Conservation (phyloP, 2,113 vertebrate species). For the Acanthochromis polyacanthus region DNA sequence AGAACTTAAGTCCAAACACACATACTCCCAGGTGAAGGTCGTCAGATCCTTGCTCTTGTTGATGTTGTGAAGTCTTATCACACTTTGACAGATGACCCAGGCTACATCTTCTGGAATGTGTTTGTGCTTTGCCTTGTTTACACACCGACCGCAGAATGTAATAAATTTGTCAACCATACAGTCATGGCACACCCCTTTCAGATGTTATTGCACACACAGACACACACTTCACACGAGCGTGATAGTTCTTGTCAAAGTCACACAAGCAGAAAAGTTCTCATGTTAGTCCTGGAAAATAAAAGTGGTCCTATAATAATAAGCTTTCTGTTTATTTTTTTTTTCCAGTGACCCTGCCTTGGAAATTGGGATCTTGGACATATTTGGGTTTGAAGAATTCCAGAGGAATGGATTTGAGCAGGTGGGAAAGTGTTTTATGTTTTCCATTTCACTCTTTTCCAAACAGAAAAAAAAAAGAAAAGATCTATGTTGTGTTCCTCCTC, state of each 20-base stretch:
- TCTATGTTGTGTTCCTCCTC: neutral
- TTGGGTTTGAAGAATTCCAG: constrained; percentile 95
- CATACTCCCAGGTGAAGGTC: constrained; percentile 38
- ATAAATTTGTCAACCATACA: constrained; percentile 36
- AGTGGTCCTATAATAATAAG: neutral
- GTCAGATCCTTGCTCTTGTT: constrained; percentile 55
- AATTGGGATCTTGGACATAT: constrained; percentile 94
- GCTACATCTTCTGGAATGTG: constrained; percentile 64
- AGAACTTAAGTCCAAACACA: constrained; percentile 1
- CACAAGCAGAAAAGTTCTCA: constrained; percentile 9
- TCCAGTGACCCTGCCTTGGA: constrained; percentile 87
- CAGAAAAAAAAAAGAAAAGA: neutral
- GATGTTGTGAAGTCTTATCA: constrained; percentile 62
- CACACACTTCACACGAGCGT: neutral
- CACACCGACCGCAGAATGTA: constrained; percentile 37
- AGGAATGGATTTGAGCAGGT: constrained; percentile 96
- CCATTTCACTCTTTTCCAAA: neutral
- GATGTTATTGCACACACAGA: constrained; percentile 34
- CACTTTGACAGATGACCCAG: constrained; percentile 45
- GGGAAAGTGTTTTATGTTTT: constrained; percentile 29
- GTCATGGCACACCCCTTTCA: constrained; percentile 42
- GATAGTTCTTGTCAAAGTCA: constrained; percentile 19
- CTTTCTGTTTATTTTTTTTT: constrained; percentile 1
- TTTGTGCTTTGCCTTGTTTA: constrained; percentile 66
- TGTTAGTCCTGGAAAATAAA: neutral